Conservation (phyloP, 92 coral and sea anemone genomes). For the Phenganax marumi region DNA sequence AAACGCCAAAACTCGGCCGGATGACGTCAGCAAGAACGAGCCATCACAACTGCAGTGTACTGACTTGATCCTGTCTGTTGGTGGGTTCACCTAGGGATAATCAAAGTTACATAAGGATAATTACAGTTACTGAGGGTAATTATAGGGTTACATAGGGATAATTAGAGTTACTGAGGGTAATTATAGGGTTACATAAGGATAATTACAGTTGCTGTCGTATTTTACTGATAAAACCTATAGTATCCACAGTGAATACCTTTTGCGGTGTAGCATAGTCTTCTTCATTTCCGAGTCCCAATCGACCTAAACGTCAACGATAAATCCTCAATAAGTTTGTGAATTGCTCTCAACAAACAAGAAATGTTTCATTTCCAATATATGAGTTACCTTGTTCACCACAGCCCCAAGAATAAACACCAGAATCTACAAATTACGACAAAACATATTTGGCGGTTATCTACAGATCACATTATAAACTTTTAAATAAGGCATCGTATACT, state of each 20-base stretch:
- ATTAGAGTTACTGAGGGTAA: not conserved
- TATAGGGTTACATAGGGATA: not conserved
- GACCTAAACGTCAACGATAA: conserved; percentile 56
- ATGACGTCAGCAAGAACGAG: conserved; percentile 74
- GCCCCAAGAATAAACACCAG: conserved; percentile 92
- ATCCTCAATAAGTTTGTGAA: not conserved
- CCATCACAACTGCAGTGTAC: conserved; percentile 84
- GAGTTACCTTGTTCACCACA: conserved; percentile 89
- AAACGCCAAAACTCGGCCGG: conserved; percentile 89
- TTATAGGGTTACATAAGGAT: not conserved
- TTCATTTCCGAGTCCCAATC: conserved; percentile 83
- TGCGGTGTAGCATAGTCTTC: conserved; percentile 82
- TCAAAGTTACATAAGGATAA: not conserved
- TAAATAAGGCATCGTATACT: not conserved
- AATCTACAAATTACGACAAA: conserved; percentile 53
- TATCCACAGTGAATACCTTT: conserved; percentile 51
- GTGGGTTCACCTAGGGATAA: conserved; percentile 24
- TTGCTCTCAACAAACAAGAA: not conserved
- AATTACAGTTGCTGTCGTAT: not conserved
- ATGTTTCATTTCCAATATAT: not conserved
- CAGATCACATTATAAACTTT: not conserved
- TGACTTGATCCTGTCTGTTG: conserved; percentile 61
- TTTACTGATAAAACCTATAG: not conserved
- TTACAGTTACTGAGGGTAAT: not conserved
- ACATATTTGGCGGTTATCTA: not conserved